phyloP scores from a whole-genome alignment of 2,888 invertebrate species.

The Phasia obesa region DNA sequence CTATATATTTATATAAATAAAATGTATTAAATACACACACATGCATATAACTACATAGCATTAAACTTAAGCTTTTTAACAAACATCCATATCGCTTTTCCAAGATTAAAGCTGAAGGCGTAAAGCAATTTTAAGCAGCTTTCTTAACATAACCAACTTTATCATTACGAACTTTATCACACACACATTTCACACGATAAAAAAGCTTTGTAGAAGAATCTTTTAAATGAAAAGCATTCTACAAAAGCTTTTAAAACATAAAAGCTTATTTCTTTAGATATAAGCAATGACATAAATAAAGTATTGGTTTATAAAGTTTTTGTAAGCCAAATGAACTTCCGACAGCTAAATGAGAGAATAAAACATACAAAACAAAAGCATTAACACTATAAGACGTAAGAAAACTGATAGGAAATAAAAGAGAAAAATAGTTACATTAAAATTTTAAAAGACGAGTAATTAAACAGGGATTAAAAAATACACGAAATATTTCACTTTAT shows the following conservation, averaged over 20 bases:
- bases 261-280: conserved; percentile 13
- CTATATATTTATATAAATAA: not conserved
- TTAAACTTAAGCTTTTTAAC: conserved; percentile 37
- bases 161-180: no score
- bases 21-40: not conserved
- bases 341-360: not conserved
- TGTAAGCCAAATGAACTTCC: conserved; percentile 46
- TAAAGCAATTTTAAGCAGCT: conserved; percentile 36
- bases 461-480: no score
- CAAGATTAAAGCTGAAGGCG: not conserved
- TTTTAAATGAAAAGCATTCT: conserved; percentile 49
- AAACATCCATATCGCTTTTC: not conserved
- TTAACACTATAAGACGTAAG: not conserved
- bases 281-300: conserved; percentile 9
- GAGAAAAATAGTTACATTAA: not conserved
- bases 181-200: conserved; percentile 19
- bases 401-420: not conserved
- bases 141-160: not conserved
- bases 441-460: no score
- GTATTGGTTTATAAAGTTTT: conserved; percentile 33
- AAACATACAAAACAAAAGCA: not conserved
- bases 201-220: conserved; percentile 54
- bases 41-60: not conserved
- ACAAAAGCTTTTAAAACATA: conserved; percentile 45
- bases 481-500: no score